A percentile compares a stretch with the other conserved stretches of the same genome.
Evolutionary conservation across 2,888 invertebrate species (phyloP).

Genomic region (Diadegma fenestrale): DNA sequence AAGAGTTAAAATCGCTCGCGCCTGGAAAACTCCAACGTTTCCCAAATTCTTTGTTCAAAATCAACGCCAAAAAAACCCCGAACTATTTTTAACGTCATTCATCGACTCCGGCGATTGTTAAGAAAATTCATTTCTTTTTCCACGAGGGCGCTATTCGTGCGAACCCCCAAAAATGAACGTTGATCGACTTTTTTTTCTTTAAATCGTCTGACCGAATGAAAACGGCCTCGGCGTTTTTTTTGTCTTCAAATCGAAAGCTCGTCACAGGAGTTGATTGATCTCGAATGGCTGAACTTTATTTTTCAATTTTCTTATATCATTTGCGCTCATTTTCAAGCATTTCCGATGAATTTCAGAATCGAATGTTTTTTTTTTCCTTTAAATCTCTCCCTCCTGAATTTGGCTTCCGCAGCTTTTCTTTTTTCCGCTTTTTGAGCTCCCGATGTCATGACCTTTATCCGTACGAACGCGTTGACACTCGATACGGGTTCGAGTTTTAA

Average conservation of each 20-base stretch:
- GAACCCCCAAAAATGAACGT: neutral
- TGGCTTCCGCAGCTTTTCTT: constrained; percentile 66
- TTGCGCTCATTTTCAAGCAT: no score
- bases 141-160: no score
- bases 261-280: neutral
- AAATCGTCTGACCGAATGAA: neutral
- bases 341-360: no score
- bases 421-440: constrained; percentile 65
- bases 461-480: constrained; percentile 76
- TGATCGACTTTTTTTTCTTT: neutral
- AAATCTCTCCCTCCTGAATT: constrained; percentile 37
- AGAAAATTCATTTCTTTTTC: no score
- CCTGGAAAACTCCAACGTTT: neutral
- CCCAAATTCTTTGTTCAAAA: neutral
- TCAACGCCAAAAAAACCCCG: neutral
- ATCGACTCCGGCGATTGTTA: no score
- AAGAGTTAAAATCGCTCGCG: constrained; percentile 29
- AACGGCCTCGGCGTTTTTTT: neutral
- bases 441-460: constrained; percentile 67
- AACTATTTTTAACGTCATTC: neutral
- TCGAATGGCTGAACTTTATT: neutral
- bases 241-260: neutral
- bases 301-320: neutral
- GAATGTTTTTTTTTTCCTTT: constrained; percentile 59
- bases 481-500: constrained; percentile 72